phyloP scores from a whole-genome alignment of 2,113 vertebrate genomes.

The Geococcyx californianus region DNA sequence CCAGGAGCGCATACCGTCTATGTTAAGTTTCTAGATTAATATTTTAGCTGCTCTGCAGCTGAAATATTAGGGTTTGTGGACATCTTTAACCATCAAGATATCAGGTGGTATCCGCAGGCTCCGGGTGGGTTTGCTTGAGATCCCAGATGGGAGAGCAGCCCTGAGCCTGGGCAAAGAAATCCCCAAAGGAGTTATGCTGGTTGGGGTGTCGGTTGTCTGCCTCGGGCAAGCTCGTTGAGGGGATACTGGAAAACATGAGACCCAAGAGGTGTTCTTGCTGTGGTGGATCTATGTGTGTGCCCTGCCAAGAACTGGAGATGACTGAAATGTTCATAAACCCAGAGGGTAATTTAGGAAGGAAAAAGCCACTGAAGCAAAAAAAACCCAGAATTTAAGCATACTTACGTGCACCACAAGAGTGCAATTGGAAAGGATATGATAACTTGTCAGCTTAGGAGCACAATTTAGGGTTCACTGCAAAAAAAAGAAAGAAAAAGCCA shows the following conservation, averaged over 20 bases:
- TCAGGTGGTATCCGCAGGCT: neutral
- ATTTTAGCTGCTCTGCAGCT: neutral
- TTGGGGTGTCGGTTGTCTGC: neutral
- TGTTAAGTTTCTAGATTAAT: neutral
- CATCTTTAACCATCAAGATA: neutral
- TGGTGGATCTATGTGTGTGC: accelerated
- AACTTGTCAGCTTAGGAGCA: neutral
- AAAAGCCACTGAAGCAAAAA: neutral
- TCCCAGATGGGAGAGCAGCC: neutral
- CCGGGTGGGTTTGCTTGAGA: neutral
- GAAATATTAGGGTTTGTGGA: neutral
- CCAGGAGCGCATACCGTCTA: neutral
- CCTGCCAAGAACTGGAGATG: neutral
- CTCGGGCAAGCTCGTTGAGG: accelerated
- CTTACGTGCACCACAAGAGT: neutral
- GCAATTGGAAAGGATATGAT: neutral
- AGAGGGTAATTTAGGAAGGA: neutral
- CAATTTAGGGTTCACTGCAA: neutral
- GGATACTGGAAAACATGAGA: neutral
- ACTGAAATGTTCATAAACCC: neutral
- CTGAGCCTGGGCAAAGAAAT: neutral
- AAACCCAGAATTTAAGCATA: neutral
- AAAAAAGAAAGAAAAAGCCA: neutral
- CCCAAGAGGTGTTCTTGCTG: accelerated
- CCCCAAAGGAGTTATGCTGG: neutral